Conservation (phyloP, 2,113 vertebrate genomes). For the Chionomys nivalis region DNA sequence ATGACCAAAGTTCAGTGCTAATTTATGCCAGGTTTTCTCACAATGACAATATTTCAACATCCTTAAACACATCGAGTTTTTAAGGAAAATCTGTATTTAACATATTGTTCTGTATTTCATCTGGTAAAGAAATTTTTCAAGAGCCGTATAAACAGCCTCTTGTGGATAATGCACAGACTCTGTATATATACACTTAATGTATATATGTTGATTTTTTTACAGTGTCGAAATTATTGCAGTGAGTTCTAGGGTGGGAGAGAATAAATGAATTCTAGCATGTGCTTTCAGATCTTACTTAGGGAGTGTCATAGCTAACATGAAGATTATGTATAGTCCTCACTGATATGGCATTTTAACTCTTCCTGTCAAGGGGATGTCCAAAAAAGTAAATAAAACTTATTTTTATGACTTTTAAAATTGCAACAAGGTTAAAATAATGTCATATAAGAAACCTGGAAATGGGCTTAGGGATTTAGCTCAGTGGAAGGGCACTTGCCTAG, state of each 20-base stretch:
- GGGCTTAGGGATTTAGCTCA: not conserved
- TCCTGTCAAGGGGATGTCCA: not conserved
- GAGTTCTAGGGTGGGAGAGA: not conserved
- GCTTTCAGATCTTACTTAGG: not conserved
- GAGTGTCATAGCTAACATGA: not conserved
- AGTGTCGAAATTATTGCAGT: not conserved
- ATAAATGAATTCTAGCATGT: not conserved
- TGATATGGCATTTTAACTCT: not conserved
- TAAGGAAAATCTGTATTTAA: not conserved
- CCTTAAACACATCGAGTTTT: not conserved
- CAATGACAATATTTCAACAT: not conserved
- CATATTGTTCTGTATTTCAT: not conserved
- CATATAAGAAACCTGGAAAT: conserved; percentile 8
- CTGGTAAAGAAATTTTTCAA: not conserved
- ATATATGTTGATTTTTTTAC: not conserved
- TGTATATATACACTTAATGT: not conserved
- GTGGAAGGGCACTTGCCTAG: not conserved
- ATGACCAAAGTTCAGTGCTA: not conserved
- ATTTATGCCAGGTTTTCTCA: not conserved
- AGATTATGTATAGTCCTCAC: not conserved
- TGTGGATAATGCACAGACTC: not conserved
- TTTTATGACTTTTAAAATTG: not conserved
- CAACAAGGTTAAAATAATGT: not conserved
- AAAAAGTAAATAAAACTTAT: not conserved
- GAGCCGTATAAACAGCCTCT: not conserved